A percentile compares a stretch with the other conserved stretches of the same genome.
These are phyloP conservation scores for Endotricha flammealis DNA, from an alignment of 2,888 invertebrate species.

Conservation along the genomic window DNA sequence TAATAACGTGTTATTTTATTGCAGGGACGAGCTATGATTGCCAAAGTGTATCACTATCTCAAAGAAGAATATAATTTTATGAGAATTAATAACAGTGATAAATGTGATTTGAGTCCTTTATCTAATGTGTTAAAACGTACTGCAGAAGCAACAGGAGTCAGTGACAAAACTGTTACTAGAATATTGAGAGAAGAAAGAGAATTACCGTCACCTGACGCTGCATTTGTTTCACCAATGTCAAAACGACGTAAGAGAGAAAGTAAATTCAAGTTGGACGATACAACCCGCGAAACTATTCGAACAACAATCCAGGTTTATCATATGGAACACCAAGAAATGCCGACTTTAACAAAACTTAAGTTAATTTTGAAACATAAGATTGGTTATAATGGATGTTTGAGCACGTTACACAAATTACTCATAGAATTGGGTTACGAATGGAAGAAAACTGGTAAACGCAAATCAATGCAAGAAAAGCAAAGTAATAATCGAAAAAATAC, in stretches of 20 bases:
- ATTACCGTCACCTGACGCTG: conserved; percentile 4
- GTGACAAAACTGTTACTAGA: conserved; percentile 11
- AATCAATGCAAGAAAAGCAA: conserved; percentile 20
- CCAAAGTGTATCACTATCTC: background rate
- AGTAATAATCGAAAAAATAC: conserved; percentile 20
- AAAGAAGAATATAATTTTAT: background rate
- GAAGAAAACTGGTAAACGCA: conserved; percentile 18
- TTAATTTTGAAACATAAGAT: conserved; percentile 19
- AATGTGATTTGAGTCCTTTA: conserved; percentile 11
- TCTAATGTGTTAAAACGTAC: conserved; percentile 10
- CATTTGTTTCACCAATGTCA: conserved; percentile 14
- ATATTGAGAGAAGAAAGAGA: conserved; percentile 15
- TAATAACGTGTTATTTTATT: background rate
- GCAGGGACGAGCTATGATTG: background rate
- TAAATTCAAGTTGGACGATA: conserved; percentile 11
- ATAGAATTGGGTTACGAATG: conserved; percentile 21
- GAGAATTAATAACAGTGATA: background rate
- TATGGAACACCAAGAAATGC: conserved; percentile 12
- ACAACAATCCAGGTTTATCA: conserved; percentile 14
- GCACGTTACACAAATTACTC: conserved; percentile 20
- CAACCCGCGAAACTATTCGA: conserved; percentile 10
- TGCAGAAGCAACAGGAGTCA: conserved; percentile 14
- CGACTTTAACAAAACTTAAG: conserved; percentile 20
- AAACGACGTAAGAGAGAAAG: conserved; percentile 12
- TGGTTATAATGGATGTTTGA: conserved; percentile 21